A percentile compares a stretch with the other conserved stretches of the same genome.
Conservation (phyloP, 2,797 vertebrate species). For the Microhierax caerulescens region DNA sequence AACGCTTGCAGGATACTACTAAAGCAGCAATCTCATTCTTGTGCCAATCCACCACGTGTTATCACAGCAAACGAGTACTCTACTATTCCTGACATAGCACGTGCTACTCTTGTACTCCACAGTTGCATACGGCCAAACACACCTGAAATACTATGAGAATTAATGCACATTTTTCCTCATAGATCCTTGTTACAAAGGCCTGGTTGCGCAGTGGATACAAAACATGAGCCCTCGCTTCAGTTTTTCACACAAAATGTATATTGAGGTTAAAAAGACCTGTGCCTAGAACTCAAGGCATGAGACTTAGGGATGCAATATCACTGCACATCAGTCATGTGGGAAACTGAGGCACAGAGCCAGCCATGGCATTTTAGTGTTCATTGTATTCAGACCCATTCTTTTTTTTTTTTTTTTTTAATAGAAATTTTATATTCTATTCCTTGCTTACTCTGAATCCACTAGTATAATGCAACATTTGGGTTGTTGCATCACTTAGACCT, state of each 20-base stretch:
- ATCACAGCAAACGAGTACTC: neutral
- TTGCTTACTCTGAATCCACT: neutral
- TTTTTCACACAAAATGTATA: neutral
- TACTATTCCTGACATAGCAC: neutral
- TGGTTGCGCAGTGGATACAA: neutral
- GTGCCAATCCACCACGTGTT: neutral
- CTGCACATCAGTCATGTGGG: rapidly evolving
- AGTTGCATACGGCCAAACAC: neutral
- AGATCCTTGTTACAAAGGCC: neutral
- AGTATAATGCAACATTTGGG: rapidly evolving
- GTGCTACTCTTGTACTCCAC: neutral
- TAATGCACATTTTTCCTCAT: neutral
- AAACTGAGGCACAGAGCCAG: neutral
- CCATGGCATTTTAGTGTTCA: rapidly evolving
- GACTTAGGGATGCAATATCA: rapidly evolving
- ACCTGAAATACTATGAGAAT: neutral
- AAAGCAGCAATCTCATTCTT: neutral
- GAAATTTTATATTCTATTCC: neutral
- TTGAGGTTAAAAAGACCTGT: neutral
- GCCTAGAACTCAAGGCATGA: neutral
- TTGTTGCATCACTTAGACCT: neutral
- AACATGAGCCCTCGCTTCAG: rapidly evolving
- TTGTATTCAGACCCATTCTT: neutral
- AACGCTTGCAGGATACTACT: neutral
- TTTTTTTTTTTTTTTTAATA: no score